Conservation (phyloP, 2,113 vertebrate species). For the Tichodroma muraria region DNA sequence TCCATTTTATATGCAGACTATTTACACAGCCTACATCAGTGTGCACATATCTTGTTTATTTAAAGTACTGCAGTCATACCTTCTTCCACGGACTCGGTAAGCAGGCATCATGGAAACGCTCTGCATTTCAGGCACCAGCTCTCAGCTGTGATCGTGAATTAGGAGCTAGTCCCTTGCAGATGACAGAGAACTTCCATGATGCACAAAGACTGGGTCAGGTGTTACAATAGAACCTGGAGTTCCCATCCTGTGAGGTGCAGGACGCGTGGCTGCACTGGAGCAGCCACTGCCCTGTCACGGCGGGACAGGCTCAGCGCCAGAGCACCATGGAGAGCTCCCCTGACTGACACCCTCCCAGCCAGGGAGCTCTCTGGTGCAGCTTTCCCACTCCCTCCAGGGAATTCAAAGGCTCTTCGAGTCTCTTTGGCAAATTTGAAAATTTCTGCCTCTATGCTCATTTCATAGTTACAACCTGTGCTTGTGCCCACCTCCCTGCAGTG, state of each 20-base stretch:
- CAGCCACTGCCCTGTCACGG: fast-evolving
- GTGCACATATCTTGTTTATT: not conserved
- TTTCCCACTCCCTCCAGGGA: not conserved
- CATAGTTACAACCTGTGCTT: not conserved
- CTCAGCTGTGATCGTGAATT: not conserved
- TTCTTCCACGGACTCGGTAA: not conserved
- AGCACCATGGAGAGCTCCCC: conserved; percentile 29
- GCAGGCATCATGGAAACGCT: fast-evolving
- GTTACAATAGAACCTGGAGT: not conserved
- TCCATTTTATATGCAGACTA: not conserved
- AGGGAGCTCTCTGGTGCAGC: not conserved
- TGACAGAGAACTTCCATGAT: not conserved
- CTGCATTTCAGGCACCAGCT: not conserved
- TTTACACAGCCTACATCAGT: not conserved
- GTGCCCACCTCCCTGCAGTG: not conserved
- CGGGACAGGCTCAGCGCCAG: fast-evolving
- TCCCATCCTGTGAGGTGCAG: not conserved
- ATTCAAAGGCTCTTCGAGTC: not conserved
- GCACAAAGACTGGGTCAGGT: not conserved
- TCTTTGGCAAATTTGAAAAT: not conserved
- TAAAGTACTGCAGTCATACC: not conserved
- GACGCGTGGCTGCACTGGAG: fast-evolving
- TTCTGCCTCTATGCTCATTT: not conserved
- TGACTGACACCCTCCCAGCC: fast-evolving
- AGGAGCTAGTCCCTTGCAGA: not conserved